Conservation (phyloP, 2,888 invertebrate genomes). For the Antheraea assamensis region DNA sequence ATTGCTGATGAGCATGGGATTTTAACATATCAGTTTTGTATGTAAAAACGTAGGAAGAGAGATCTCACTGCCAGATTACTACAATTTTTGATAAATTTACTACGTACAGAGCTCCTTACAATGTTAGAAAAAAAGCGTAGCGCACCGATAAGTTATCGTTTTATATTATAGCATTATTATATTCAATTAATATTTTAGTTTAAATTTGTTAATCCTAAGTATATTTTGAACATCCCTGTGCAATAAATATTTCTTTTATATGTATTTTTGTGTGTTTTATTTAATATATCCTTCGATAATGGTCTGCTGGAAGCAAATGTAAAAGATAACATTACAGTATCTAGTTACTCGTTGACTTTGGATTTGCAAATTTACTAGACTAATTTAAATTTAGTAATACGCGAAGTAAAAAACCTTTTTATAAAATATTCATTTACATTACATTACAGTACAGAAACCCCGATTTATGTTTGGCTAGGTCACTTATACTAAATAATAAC, state of each 20-base stretch:
- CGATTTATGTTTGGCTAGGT: too few relatives aligned
- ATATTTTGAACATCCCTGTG: constrained; percentile 66
- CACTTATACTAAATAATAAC: too few relatives aligned
- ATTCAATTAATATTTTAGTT: constrained; percentile 16
- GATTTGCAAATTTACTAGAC: not conserved
- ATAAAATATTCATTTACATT: too few relatives aligned
- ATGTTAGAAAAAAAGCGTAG: not conserved
- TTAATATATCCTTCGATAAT: constrained; percentile 19
- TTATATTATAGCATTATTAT: constrained; percentile 17
- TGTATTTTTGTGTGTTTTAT: constrained; percentile 36
- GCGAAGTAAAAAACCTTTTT: too few relatives aligned
- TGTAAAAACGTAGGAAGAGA: not conserved
- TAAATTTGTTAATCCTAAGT: constrained; percentile 20
- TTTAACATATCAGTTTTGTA: constrained; percentile 1
- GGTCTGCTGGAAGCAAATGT: not conserved
- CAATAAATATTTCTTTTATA: constrained; percentile 71
- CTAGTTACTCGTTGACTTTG: not conserved
- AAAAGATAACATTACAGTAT: not conserved
- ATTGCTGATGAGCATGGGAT: not conserved
- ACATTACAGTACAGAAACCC: too few relatives aligned
- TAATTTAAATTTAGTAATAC: too few relatives aligned
- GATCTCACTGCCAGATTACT: not conserved
- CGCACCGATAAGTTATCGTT: constrained; percentile 4
- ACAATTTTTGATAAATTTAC: not conserved
- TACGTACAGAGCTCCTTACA: not conserved